These are phyloP conservation scores for Clarias batrachus DNA, from an alignment of 2,113 vertebrate genomes.

Conservation along the genomic window DNA sequence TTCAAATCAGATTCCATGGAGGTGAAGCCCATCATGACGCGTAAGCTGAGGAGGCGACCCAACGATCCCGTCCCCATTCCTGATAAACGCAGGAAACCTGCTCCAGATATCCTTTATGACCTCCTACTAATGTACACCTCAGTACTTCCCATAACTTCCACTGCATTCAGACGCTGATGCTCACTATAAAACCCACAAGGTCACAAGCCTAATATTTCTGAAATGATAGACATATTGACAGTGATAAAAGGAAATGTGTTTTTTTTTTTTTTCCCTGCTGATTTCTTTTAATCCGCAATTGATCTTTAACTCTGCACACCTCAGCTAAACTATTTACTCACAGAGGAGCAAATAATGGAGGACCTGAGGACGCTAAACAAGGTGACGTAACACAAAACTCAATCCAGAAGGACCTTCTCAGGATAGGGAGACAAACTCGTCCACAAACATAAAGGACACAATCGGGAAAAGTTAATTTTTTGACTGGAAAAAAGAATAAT, in stretches of 20 bases:
- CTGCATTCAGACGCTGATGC: background rate
- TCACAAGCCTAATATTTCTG: background rate
- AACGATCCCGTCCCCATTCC: slow-evolving; percentile 98
- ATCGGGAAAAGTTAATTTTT: background rate
- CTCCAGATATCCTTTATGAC: slow-evolving; percentile 92
- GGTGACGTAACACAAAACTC: slow-evolving; percentile 62
- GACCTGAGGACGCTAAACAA: slow-evolving; percentile 94
- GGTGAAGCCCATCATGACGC: slow-evolving; percentile 97
- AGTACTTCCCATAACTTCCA: background rate
- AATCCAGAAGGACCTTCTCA: background rate
- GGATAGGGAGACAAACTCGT: background rate
- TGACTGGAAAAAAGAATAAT: background rate
- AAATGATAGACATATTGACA: background rate
- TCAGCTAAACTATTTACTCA: slow-evolving; percentile 95
- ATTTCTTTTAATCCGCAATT: background rate
- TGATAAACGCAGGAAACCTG: slow-evolving; percentile 95
- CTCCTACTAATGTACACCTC: background rate
- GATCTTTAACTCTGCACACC: slow-evolving; percentile 84
- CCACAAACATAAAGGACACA: background rate
- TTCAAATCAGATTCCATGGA: slow-evolving; percentile 91
- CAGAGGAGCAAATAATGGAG: slow-evolving; percentile 98
- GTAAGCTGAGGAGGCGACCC: slow-evolving; percentile 89
- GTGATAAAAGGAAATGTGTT: no score
- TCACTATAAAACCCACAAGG: background rate
- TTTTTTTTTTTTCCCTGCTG: background rate